A percentile compares a stretch with the other conserved stretches of the same genome.
Conservation (phyloP, 2,113 vertebrate species). For the Phoenicopterus ruber region DNA sequence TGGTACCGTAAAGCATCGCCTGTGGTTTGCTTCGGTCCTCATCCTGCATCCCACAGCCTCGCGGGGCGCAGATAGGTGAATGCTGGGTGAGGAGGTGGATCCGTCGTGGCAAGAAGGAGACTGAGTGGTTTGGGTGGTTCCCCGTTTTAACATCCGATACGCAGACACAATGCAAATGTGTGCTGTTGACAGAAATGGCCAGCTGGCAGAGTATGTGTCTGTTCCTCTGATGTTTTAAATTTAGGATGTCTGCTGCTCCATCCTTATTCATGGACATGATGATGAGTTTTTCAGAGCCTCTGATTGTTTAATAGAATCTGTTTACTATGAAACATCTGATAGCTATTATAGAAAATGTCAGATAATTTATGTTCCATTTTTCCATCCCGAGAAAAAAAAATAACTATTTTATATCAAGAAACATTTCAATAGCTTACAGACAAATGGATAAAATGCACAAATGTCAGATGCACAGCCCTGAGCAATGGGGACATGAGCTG, state of each 20-base stretch:
- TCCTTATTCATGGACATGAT: neutral
- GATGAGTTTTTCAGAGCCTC: neutral
- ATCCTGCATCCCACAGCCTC: neutral
- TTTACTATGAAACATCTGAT: slow-evolving; percentile 16
- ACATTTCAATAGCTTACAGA: neutral
- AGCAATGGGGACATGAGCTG: neutral
- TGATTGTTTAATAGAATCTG: slow-evolving; percentile 15
- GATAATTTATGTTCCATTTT: slow-evolving; percentile 30
- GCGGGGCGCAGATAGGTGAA: rapidly evolving
- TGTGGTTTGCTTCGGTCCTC: neutral
- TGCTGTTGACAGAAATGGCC: neutral
- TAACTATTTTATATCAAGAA: neutral
- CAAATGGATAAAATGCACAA: slow-evolving; percentile 14
- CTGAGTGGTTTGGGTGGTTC: neutral
- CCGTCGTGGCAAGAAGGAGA: rapidly evolving
- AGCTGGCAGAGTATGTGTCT: slow-evolving; percentile 19
- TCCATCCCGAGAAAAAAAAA: neutral
- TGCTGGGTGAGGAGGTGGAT: neutral
- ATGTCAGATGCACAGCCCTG: slow-evolving; percentile 20
- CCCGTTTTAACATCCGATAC: neutral
- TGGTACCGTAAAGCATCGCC: rapidly evolving
- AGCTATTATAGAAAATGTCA: slow-evolving; percentile 25
- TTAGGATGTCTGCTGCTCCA: neutral
- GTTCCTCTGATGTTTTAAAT: slow-evolving; percentile 7
- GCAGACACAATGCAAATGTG: neutral